Percentiles rank a stretch among this genome's conserved stretches.
These are phyloP conservation scores for Macropodus opercularis DNA, from an alignment of 2,797 vertebrate species.

Conservation along the genomic window DNA sequence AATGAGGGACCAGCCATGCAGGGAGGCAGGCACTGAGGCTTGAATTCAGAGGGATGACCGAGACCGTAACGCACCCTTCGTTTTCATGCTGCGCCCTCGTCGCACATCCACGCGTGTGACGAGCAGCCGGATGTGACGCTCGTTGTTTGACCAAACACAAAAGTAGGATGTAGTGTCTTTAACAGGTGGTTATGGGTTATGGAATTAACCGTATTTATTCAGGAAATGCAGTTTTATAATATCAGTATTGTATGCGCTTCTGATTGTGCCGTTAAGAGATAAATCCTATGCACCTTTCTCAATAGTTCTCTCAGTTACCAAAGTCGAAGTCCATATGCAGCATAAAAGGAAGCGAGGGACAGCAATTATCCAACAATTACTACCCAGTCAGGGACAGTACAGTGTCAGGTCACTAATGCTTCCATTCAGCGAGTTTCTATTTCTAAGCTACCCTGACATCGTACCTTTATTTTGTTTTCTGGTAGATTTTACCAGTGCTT, in stretches of 20 bases:
- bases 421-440: conserved; percentile 26
- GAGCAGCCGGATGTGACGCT: conserved; percentile 36
- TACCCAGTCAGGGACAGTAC: conserved; percentile 51
- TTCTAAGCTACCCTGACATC: conserved; percentile 50
- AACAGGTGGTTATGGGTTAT: conserved; percentile 56
- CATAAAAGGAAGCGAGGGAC: conserved; percentile 76
- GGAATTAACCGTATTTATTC: conserved; percentile 66
- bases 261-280: conserved; percentile 56
- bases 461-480: conserved; percentile 30
- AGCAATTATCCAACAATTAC: conserved; percentile 44
- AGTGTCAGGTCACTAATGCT: conserved; percentile 31
- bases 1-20: conserved; percentile 25
- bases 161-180: conserved; percentile 69
- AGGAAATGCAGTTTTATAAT: conserved; percentile 54
- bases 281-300: conserved; percentile 60
- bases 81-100: conserved; percentile 3
- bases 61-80: neutral
- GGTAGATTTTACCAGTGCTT: conserved; percentile 44
- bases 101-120: conserved; percentile 3
- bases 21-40: conserved; percentile 27
- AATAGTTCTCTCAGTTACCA: conserved; percentile 67
- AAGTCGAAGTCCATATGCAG: conserved; percentile 65
- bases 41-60: neutral
- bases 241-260: conserved; percentile 68
- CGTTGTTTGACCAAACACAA: conserved; percentile 53